Conservation (phyloP, 2,888 invertebrate species). For the Polymixis lichenea region DNA sequence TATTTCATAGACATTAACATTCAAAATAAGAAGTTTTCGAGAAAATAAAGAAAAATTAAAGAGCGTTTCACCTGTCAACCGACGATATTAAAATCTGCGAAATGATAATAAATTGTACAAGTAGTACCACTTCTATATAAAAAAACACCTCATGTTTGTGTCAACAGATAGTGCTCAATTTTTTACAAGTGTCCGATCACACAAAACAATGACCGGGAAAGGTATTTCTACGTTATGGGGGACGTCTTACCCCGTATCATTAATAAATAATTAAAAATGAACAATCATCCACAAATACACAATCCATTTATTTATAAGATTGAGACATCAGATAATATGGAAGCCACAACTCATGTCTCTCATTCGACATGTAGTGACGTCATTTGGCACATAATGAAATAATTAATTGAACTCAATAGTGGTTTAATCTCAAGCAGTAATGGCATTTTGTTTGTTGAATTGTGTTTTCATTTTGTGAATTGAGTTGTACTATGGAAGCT, state of each 20-base stretch:
- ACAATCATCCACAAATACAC: neutral
- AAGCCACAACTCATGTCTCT: neutral
- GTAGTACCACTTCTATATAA: neutral
- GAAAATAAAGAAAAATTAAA: no score
- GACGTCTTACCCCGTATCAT: neutral
- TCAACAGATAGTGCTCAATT: neutral
- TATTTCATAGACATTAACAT: no score
- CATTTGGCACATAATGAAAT: conserved; percentile 3
- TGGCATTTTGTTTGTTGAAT: conserved; percentile 4
- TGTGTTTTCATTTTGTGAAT: conserved; percentile 11
- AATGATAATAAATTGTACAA: neutral
- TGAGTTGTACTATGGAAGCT: neutral
- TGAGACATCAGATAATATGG: neutral
- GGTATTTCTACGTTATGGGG: neutral
- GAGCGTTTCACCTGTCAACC: no score
- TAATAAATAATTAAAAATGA: neutral
- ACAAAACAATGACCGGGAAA: neutral
- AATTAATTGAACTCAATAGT: neutral
- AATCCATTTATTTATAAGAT: neutral
- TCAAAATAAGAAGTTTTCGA: no score
- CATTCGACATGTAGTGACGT: neutral
- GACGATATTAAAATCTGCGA: neutral
- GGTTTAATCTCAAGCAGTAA: neutral
- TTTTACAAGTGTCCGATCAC: neutral
- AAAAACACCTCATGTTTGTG: neutral